Evolutionary conservation across 2,113 vertebrate species (phyloP).

Genomic region (Fukomys damarensis): DNA sequence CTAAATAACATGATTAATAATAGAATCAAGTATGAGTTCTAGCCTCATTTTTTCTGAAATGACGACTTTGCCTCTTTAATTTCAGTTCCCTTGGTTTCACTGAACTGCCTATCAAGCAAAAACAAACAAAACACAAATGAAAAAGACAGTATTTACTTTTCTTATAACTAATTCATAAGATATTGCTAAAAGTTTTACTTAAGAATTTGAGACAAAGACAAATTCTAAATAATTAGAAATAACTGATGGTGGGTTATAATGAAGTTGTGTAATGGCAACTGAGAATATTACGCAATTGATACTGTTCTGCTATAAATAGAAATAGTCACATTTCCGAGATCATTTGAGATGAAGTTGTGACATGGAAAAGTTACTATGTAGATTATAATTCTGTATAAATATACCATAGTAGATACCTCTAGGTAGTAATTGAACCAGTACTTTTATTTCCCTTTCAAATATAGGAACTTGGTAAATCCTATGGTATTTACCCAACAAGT

Average conservation of each 20-base stretch:
- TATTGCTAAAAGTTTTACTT: conserved; percentile 15
- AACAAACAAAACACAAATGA: background rate
- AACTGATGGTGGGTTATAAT: background rate
- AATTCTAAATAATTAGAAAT: conserved; percentile 49
- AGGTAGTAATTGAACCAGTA: background rate
- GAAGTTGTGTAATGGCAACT: background rate
- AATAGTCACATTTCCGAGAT: background rate
- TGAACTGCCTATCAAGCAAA: accelerated
- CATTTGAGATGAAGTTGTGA: background rate
- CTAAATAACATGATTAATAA: background rate
- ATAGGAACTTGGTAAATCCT: background rate
- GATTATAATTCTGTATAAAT: background rate
- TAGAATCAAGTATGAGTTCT: background rate
- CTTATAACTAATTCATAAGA: background rate
- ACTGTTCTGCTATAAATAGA: conserved; percentile 7
- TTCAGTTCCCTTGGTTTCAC: background rate
- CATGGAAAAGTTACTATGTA: background rate
- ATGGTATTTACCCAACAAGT: background rate
- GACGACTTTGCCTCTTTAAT: background rate
- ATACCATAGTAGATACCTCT: background rate
- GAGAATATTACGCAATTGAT: background rate
- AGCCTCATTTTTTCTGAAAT: background rate
- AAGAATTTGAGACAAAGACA: conserved; percentile 48
- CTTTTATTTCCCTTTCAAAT: background rate
- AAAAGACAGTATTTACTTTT: background rate